Conservation (phyloP, 1,140 invertebrate genomes). For the Drosophila lacteicornis region DNA sequence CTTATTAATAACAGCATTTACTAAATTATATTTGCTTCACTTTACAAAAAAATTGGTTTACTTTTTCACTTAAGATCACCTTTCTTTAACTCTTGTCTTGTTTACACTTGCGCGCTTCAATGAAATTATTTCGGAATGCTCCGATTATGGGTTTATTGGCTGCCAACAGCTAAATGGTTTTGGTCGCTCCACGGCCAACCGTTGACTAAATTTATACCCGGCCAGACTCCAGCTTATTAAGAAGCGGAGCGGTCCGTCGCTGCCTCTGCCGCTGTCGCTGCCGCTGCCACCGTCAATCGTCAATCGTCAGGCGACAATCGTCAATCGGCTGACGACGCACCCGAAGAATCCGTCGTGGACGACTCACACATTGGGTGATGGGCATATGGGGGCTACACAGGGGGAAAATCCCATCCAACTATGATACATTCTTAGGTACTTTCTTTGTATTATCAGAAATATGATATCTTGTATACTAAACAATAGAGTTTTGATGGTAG, state of each 20-base stretch:
- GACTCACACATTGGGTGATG: background rate
- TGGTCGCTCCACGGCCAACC: constrained; percentile 62
- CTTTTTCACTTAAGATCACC: constrained; percentile 12
- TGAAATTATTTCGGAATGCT: background rate
- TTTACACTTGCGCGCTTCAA: constrained; percentile 1
- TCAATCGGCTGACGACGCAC: constrained; percentile 24
- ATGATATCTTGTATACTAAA: no score
- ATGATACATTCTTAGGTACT: background rate
- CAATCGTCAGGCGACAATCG: background rate
- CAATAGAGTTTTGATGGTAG: no score
- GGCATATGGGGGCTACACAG: background rate
- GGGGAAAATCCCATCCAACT: background rate
- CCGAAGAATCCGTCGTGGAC: constrained; percentile 2
- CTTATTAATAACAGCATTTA: no score
- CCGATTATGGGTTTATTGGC: constrained; percentile 3
- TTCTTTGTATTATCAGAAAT: no score
- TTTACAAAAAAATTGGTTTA: background rate
- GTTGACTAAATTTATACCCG: constrained; percentile 66
- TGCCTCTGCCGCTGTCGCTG: background rate
- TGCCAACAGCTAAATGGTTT: constrained; percentile 16
- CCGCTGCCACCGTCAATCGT: constrained; percentile 11
- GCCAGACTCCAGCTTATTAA: constrained; percentile 73
- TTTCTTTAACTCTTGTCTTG: background rate
- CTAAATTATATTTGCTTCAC: background rate
- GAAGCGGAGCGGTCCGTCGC: constrained; percentile 31